phyloP scores from a whole-genome alignment of 2,888 invertebrate genomes.

The Neoascia interrupta region DNA sequence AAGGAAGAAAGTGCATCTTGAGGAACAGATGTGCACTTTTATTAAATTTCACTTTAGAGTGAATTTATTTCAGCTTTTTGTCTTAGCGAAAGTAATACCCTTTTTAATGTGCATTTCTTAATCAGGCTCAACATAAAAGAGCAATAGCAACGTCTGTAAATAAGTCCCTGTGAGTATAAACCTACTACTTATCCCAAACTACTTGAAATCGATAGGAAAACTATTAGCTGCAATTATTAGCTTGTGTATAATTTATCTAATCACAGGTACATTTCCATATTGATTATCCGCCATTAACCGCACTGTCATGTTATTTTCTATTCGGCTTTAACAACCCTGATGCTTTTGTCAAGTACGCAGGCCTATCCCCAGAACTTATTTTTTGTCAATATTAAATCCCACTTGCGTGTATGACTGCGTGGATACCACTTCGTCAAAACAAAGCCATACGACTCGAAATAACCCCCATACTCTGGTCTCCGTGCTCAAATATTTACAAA shows the following conservation, averaged over 20 bases:
- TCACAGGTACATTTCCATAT: slow-evolving; percentile 11
- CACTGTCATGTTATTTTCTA: slow-evolving; percentile 7
- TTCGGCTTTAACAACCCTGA: slow-evolving; percentile 6
- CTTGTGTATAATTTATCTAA: slow-evolving; percentile 27
- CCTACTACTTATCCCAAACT: slow-evolving; percentile 26
- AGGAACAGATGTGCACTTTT: no score
- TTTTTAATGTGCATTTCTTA: no score
- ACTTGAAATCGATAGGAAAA: slow-evolving; percentile 58
- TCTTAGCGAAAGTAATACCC: no score
- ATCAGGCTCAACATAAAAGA: no score
- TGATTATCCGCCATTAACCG: slow-evolving; percentile 5
- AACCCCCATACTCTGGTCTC: background rate
- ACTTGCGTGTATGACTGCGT: background rate
- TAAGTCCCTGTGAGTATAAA: no score
- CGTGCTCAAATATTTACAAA: slow-evolving; percentile 56
- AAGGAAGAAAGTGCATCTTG: no score
- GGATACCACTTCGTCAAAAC: slow-evolving; percentile 13
- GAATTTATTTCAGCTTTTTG: no score
- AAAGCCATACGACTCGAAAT: slow-evolving; percentile 16
- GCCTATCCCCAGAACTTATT: background rate
- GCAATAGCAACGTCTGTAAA: no score
- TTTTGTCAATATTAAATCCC: slow-evolving; percentile 17
- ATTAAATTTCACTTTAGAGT: no score
- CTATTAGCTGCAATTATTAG: slow-evolving; percentile 57
- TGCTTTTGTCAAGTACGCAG: slow-evolving; percentile 12